Base-by-base conservation (phyloP, 1,140 invertebrate species). In the Antheraea mylitta region DNA sequence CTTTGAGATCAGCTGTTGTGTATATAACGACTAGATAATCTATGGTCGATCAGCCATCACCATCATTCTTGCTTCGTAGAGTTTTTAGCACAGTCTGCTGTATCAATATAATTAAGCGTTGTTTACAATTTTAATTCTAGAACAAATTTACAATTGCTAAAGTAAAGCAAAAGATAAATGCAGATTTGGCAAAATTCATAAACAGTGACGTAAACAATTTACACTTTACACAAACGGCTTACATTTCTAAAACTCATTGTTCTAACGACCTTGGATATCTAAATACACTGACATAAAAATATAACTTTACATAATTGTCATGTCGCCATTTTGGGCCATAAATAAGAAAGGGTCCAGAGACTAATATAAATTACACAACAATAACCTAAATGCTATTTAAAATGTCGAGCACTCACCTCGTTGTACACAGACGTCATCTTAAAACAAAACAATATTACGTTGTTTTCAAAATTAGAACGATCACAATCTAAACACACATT, bases 341-440 rank as follows among this genome's bases (percentile, higher is more conserved):
- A 53, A 53, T 11, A 53, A 63, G 30, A 10, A 37, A 63, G 61
- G 19, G 19, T 63, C 64, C 18, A 18, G 5, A 36, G 5, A 58
- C 30, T 48, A 37, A 42, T 58, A 66, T 58, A 18, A 83, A 78
- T 83, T 82, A 83, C 80, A 73, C 77, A 82, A 82, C 85, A 87
- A 87, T 87, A 87, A 85, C 79, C 58, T 80, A 86, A 87, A 86
- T 86, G 85, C 75, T 86, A 88, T 65, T 70, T 66, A 76, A 87
- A 88, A 89, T 86, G 82, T 82, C 85, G 82, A 79, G 77, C 85
- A 88, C 89, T 90, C 82, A 89, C 88, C 87, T 90, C 87, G 77
- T 83, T 75, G 79, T 90, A 90, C 70, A 89, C 63, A 79, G 88
- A 87, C 80, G 85, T 89, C 88, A 90, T 90, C 65, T 85, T 72